A percentile compares a stretch with the other conserved stretches of the same genome.
Conservation (phyloP, 2,888 invertebrate genomes). For the Clistopyga incitator region DNA sequence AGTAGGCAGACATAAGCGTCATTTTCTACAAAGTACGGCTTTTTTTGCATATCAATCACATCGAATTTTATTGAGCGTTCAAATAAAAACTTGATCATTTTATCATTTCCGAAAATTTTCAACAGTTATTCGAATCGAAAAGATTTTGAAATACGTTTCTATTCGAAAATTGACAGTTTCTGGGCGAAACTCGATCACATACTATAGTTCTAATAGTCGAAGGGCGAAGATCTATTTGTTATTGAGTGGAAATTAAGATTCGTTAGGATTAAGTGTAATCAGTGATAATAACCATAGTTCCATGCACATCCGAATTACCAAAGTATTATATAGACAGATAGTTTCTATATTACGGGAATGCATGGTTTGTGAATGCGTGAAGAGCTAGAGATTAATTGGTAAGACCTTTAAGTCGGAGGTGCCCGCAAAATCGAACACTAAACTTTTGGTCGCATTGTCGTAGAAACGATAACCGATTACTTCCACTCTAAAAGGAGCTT, state of each 20-base stretch:
- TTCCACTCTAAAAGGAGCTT: slow-evolving; percentile 1
- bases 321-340: slow-evolving; percentile 77
- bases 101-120: too few species aligned
- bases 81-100: too few species aligned
- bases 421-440: background rate
- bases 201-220: background rate
- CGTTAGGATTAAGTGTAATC: slow-evolving; percentile 72
- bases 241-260: slow-evolving; percentile 49
- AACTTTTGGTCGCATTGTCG: background rate
- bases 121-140: too few species aligned
- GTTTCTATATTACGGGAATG: slow-evolving; percentile 71
- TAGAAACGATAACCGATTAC: background rate
- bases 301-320: slow-evolving; percentile 83
- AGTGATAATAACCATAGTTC: slow-evolving; percentile 83
- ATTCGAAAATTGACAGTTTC: too few species aligned
- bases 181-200: slow-evolving; percentile 13
- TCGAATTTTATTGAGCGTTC: too few species aligned
- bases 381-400: slow-evolving; percentile 10
- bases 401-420: slow-evolving; percentile 6
- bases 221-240: slow-evolving; percentile 44
- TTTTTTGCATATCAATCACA: too few species aligned
- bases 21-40: too few species aligned
- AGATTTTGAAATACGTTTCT: too few species aligned
- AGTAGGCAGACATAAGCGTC: too few species aligned
- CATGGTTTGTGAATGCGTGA: slow-evolving; percentile 34